Conservation (phyloP, 2,113 vertebrate genomes). For the Pimephales promelas region DNA sequence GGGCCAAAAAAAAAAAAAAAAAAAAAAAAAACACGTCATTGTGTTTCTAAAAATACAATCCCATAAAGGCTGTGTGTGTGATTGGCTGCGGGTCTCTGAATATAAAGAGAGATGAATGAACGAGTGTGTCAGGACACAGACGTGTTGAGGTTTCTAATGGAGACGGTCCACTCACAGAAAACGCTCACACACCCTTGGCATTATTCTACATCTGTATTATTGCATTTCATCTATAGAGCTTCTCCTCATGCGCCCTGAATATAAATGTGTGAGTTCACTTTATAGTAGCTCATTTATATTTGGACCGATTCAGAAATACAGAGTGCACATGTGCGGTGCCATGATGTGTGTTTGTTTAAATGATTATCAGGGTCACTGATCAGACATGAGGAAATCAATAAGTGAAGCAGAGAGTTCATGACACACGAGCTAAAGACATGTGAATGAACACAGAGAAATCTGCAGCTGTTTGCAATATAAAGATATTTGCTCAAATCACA, state of each 20-base stretch:
- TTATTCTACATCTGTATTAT: neutral
- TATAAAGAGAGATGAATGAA: no score
- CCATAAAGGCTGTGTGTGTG: constrained; percentile 13
- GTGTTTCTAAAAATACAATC: constrained; percentile 29
- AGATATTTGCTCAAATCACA: neutral
- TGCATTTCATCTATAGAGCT: neutral
- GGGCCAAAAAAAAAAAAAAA: neutral
- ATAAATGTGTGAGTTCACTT: neutral
- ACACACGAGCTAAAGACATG: neutral
- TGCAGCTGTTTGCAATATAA: neutral
- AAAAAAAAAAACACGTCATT: neutral
- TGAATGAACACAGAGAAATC: no score
- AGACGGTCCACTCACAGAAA: neutral
- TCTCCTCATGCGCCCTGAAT: neutral
- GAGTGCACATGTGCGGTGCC: neutral
- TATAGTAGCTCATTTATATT: neutral
- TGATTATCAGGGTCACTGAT: neutral
- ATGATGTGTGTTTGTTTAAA: neutral
- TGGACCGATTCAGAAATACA: no score
- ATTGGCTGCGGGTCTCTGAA: neutral
- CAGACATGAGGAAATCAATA: constrained; percentile 13
- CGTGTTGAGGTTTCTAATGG: neutral
- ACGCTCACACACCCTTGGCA: neutral
- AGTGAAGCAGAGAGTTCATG: neutral
- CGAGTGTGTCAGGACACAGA: neutral